These are phyloP conservation scores for Hyperopisus bebe DNA, from an alignment of 2,113 vertebrate species.

Conservation along the genomic window DNA sequence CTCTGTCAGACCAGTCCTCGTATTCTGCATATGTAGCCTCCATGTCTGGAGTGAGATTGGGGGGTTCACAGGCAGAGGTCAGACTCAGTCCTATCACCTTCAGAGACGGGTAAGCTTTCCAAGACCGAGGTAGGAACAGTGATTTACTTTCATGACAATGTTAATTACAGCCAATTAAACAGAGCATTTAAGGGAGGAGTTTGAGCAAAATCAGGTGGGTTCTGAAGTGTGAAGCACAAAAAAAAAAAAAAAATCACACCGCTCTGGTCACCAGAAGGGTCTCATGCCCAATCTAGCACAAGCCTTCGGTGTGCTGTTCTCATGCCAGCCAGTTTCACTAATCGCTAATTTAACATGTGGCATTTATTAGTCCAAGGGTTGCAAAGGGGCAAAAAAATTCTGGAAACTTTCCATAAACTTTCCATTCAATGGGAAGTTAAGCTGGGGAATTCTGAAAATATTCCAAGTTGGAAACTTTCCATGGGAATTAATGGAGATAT, in stretches of 20 bases:
- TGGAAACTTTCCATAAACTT: not conserved
- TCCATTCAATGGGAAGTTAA: not conserved
- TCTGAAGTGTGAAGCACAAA: not conserved
- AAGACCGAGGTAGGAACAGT: not conserved
- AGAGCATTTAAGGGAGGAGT: not conserved
- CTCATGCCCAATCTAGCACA: not conserved
- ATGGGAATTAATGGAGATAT: not conserved
- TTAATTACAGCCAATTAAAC: not conserved
- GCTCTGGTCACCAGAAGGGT: not conserved
- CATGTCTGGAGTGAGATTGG: slow-evolving; percentile 69
- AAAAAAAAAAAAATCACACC: not conserved
- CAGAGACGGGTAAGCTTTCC: not conserved
- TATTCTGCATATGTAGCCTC: slow-evolving; percentile 83
- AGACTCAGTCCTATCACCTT: not conserved
- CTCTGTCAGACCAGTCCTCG: slow-evolving; percentile 84
- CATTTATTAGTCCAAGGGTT: not conserved
- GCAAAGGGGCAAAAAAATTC: no score
- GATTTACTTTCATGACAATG: not conserved
- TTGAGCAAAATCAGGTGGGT: not conserved
- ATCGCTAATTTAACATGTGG: not conserved
- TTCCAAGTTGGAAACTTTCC: not conserved
- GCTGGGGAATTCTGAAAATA: not conserved
- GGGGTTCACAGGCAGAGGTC: not conserved
- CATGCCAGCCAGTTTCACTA: not conserved
- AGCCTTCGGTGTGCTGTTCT: not conserved